Evolutionary conservation across 2,888 invertebrate genomes (phyloP), one percentile per base, ranked within the genome.

Genomic region (Dione vanillae): DNA sequence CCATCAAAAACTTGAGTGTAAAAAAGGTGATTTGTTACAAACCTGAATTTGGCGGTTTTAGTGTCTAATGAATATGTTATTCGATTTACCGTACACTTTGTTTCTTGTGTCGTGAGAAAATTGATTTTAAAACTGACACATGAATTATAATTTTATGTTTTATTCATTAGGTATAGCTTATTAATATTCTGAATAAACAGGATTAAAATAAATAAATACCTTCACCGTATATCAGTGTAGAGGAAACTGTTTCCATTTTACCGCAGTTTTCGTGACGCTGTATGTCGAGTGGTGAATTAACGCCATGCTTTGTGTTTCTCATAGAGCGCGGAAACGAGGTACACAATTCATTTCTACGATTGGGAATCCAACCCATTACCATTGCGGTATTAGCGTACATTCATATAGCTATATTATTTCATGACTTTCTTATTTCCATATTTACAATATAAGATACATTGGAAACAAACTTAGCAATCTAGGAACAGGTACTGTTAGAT

Each of bases 51-150:
- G 83, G 87, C 81, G 88, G 87, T 89, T 88, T 84, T 80, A 78
- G 82, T 83, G 76, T 79, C 80, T 79, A 83, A 82, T 82, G 87
- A 87, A 90, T 90, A 89, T 83, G 87, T 90, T 89, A 89, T 82
- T 80, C 80, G 82, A 83, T 83, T 85, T 85, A 86, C 86, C 88
- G 85, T 88, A 83, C 37, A 64, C 19, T 86, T 85, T 84, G 82
- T 82, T 54, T 49, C 71, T 81, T 82, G 85, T 84, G 84, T 85
- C 90, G 91, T 91, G 91, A 90, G 91, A 92, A 92, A 82, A 82
- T 82, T 79, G 76, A 69, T 70, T 67, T 71, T 54, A 35, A 20
- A 59, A 59, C 47, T 20, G 51, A 27, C 65, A 12, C 37, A 45
- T 6, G 45, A 61, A 43, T 62, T 47, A 58, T 64, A 54, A 56